Evolutionary conservation across 2,797 vertebrate genomes (phyloP).

Genomic region (Fundulus diaphanus): DNA sequence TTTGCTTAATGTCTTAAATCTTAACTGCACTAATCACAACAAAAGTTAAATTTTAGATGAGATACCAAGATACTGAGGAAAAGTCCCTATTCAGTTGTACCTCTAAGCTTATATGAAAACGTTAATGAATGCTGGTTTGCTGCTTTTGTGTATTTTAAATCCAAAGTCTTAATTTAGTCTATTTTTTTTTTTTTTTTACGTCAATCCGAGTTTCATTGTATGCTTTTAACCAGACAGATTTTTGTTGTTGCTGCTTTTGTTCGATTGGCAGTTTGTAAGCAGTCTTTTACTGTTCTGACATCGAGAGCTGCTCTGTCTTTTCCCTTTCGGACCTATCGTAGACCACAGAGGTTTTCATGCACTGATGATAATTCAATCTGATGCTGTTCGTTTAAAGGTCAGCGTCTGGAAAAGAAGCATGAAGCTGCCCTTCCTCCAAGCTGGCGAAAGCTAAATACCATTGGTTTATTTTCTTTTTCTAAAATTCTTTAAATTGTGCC

Average conservation of each 20-base stretch:
- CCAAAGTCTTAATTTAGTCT: slow-evolving; percentile 20
- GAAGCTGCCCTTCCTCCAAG: slow-evolving; percentile 35
- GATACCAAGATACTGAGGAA: neutral
- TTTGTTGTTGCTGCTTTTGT: slow-evolving; percentile 35
- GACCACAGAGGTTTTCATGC: slow-evolving; percentile 66
- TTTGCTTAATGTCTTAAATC: slow-evolving; percentile 44
- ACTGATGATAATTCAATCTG: slow-evolving; percentile 53
- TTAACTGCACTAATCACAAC: slow-evolving; percentile 20
- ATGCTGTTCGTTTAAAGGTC: slow-evolving; percentile 47
- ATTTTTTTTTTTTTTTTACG: slow-evolving; percentile 16
- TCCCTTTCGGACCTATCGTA: slow-evolving; percentile 81
- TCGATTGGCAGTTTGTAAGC: slow-evolving; percentile 66
- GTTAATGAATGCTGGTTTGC: slow-evolving; percentile 15
- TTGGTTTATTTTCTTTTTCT: slow-evolving; percentile 4
- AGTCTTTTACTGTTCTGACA: slow-evolving; percentile 74
- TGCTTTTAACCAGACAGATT: slow-evolving; percentile 57
- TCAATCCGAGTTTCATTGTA: slow-evolving; percentile 54
- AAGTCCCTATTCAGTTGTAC: slow-evolving; percentile 7
- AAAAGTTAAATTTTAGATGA: no score
- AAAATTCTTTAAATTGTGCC: neutral
- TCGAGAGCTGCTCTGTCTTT: slow-evolving; percentile 76
- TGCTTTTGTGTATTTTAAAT: slow-evolving; percentile 39
- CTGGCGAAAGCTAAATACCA: slow-evolving; percentile 25
- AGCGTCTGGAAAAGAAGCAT: slow-evolving; percentile 35
- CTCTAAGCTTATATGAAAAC: slow-evolving; percentile 6